Base-by-base conservation (phyloP, 1,140 invertebrate genomes). In the Leptinotarsa lineolata region DNA sequence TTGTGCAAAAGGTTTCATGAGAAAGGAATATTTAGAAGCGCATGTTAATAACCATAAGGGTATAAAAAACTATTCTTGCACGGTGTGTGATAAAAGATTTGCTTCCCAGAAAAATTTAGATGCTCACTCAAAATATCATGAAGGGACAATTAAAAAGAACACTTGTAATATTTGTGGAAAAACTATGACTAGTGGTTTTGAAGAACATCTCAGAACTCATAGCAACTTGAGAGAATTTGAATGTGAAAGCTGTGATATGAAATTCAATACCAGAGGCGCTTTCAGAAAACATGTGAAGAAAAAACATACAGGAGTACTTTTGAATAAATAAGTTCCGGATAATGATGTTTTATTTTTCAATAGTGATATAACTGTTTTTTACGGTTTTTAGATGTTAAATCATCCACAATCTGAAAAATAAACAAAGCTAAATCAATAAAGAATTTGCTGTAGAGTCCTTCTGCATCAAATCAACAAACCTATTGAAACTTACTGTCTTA, bases 21-120 rank as follows among this genome's bases (percentile, higher is more conserved):
- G 82, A 15, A 82, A 82, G 61, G 82, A 83, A 71, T 82, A 83
- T 72, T 72, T 81, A 16, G 81, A 83, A 78, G 78, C 81, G 2
- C 82, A 83, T 72, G 60, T 79, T 11, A 82, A 80, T 39, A 79
- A 78, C 44, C 82, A 83, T 64, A 81, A 79, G 20, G 82, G 82
- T 2, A 60, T 81, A 16, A 83, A 81, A 74, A 82, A 81, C 30
- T 83, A 78, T 48, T n/a, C 48, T 3, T 83, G 82, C 76, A 30
- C 75, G 0, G 67, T 78, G 11, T 83, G 82, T 70, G 61, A 77
- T 44, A 81, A 81, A 68, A 82, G 79, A 69, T 83, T 83, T 72
- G 80, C 77, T 2, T 81, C 80, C 5, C 80, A 83, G 58, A 82
- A 81, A 59, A 81, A 83, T 75, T 75, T 83, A 16, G 81, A 83